Evolutionary conservation across 2,888 invertebrate genomes (phyloP), one percentile per base, ranked within the genome.

Genomic region (Orthosia cruda): DNA sequence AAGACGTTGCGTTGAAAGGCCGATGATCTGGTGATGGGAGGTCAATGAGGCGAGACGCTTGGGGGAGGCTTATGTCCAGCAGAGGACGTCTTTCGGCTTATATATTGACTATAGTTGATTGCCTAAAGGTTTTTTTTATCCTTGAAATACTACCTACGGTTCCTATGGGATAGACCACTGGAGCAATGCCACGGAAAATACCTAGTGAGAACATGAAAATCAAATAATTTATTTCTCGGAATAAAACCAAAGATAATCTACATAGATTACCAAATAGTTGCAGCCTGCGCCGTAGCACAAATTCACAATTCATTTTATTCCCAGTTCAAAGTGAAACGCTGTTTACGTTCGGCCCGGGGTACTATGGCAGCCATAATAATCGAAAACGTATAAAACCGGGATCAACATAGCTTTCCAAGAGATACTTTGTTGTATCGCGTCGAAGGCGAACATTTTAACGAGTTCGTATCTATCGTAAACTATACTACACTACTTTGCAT

Each of bases 371-470:
- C 68, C 54, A 61, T 47, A 59, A 80, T 78, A 68, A 78, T 81
- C 58, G 54, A 69, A 73, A 84, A 63, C 66, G 65, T 69, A 75
- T 77, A 80, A 84, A 85, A 75, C 74, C 40, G 40, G 66, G 65
- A 83, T 75, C n/a, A n/a, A n/a, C n/a, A n/a, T n/a, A n/a, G n/a
- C n/a, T n/a, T 58, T 62, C 45, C 57, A 55, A 55, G 32, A 64
- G 75, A 74, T 80, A 77, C 74, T 85, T 78, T 54, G 85, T 85
- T 77, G 73, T 78, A 71, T 75, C 50, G 65, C 54, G 54, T 71
- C 55, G 73, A 71, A 71, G 69, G 50, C 55, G 67, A 85, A 83
- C 71, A n/a, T 83, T 85, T 79, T 85, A 85, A 83, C 86, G 78
- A 85, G 84, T 81, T 85, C 18, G 61, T 59, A 80, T 78, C 61